phyloP scores from a whole-genome alignment of 2,797 vertebrate species.

The Moxostoma hubbsi region DNA sequence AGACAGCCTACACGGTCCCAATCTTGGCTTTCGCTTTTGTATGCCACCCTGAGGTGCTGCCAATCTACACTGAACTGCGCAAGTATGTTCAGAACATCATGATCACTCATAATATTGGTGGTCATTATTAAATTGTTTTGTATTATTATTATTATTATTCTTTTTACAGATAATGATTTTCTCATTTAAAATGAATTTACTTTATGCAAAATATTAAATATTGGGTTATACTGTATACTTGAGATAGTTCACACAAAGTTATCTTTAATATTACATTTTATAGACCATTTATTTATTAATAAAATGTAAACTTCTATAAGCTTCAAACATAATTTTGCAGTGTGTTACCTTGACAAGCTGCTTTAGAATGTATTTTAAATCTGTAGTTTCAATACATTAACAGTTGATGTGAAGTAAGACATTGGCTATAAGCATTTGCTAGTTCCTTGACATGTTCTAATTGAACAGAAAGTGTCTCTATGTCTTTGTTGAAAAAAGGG shows the following conservation, averaged over 20 bases:
- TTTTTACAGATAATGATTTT: not conserved
- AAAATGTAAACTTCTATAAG: not conserved
- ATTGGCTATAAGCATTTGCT: not conserved
- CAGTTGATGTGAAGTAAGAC: not conserved
- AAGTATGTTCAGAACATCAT: slow-evolving; percentile 69
- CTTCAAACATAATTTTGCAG: not conserved
- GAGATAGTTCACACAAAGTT: not conserved
- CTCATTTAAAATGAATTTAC: not conserved
- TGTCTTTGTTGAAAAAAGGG: slow-evolving; percentile 13
- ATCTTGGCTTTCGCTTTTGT: slow-evolving; percentile 96
- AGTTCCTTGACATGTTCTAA: not conserved
- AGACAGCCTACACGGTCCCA: slow-evolving; percentile 94
- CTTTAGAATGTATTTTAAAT: not conserved
- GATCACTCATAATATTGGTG: not conserved
- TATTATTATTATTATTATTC: not conserved
- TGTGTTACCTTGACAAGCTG: not conserved
- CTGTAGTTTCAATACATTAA: not conserved
- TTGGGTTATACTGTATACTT: too few species aligned
- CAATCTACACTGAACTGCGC: slow-evolving; percentile 92
- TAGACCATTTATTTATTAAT: not conserved
- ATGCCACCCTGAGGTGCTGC: slow-evolving; percentile 94
- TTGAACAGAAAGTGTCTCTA: not conserved
- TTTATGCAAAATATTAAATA: not conserved
- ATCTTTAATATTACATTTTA: not conserved
- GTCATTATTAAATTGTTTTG: not conserved